Conservation (phyloP, 2,797 vertebrate species). For the Liasis olivaceus region DNA sequence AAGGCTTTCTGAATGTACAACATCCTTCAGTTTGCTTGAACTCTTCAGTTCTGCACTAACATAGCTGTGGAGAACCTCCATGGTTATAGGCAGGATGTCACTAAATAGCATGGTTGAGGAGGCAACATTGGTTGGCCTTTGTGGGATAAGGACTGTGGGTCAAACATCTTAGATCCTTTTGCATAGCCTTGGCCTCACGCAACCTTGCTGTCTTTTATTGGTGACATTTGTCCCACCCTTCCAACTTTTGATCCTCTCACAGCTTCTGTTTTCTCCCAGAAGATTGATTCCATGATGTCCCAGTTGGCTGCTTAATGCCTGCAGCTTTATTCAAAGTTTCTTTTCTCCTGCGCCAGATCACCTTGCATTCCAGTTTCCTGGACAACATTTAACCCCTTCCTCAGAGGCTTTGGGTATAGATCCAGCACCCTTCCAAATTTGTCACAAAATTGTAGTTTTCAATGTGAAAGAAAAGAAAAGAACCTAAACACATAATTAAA, state of each 20-base stretch:
- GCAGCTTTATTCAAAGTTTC: background rate
- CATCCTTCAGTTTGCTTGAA: background rate
- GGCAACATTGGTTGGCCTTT: background rate
- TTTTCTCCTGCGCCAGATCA: background rate
- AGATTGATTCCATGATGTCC: background rate
- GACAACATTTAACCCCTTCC: background rate
- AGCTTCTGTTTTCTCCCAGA: background rate
- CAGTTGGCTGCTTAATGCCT: background rate
- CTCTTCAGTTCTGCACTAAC: background rate
- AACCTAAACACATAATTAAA: background rate
- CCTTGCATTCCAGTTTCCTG: background rate
- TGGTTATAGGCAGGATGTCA: background rate
- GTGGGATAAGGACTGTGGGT: background rate
- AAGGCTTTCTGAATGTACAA: rapidly evolving
- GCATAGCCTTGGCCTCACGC: background rate
- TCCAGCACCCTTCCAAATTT: background rate
- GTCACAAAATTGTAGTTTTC: background rate
- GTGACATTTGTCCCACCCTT: background rate
- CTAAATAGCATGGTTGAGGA: background rate
- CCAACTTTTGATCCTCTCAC: background rate
- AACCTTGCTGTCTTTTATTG: background rate
- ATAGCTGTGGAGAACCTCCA: background rate
- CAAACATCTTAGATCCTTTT: background rate
- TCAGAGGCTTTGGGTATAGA: background rate
- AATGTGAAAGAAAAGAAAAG: background rate